phyloP scores from a whole-genome alignment of 2,113 vertebrate species.

The Corythornis cristatus region DNA sequence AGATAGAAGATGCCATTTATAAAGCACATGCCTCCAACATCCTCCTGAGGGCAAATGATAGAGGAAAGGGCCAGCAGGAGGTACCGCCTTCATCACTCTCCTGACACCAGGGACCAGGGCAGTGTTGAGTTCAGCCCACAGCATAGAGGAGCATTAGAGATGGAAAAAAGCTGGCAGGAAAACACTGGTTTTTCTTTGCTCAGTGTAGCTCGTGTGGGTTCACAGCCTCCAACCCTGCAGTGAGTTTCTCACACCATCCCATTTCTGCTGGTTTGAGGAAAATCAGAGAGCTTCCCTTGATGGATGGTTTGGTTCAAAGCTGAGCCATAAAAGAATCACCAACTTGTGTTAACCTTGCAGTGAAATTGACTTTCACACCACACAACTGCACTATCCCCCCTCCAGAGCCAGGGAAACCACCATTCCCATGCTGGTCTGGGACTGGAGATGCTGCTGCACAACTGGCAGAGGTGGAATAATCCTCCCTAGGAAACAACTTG shows the following conservation, averaged over 20 bases:
- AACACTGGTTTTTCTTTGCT: not conserved
- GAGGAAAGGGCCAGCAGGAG: not conserved
- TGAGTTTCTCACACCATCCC: not conserved
- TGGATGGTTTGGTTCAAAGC: not conserved
- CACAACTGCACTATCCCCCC: not conserved
- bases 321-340: not conserved
- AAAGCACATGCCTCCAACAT: not conserved
- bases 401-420: not conserved
- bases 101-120: not conserved
- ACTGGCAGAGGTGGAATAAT: not conserved
- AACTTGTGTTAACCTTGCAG: not conserved
- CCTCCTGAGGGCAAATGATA: not conserved
- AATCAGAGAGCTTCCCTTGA: not conserved
- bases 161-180: not conserved
- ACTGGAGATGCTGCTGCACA: not conserved
- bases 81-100: not conserved
- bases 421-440: not conserved
- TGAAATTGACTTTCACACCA: not conserved
- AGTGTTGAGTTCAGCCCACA: not conserved
- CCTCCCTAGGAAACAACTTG: not conserved
- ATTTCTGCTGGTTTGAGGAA: not conserved
- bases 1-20: constrained; percentile 10
- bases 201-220: not conserved
- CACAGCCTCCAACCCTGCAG: not conserved
- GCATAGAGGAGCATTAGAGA: not conserved